Conservation (phyloP, 2,797 vertebrate species). For the Gymnoscopelus braueri region DNA sequence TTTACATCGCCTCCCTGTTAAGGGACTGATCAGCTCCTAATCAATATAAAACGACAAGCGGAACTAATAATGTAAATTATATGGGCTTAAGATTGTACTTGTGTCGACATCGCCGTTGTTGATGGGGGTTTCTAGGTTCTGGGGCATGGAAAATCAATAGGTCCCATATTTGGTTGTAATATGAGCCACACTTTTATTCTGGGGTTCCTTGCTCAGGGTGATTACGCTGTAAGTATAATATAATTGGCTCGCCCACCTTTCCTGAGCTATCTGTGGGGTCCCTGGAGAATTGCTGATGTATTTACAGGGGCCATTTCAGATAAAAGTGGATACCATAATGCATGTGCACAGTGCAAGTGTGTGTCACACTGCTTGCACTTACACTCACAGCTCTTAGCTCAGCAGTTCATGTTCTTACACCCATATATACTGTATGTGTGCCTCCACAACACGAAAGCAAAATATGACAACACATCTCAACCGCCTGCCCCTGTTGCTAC, state of each 20-base stretch:
- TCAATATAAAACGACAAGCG: slow-evolving; percentile 26
- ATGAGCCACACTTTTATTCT: slow-evolving; percentile 53
- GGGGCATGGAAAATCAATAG: slow-evolving; percentile 71
- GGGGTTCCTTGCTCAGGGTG: slow-evolving; percentile 36
- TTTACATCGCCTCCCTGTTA: slow-evolving; percentile 15
- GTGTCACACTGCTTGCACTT: slow-evolving; percentile 34
- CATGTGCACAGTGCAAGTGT: slow-evolving; percentile 29
- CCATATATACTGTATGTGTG: too few relatives aligned
- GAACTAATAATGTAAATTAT: slow-evolving; percentile 38
- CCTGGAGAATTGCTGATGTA: slow-evolving; percentile 17
- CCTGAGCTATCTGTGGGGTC: slow-evolving; percentile 24
- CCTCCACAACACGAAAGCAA: too few relatives aligned
- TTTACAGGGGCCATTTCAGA: slow-evolving; percentile 30
- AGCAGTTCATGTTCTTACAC: slow-evolving; percentile 14
- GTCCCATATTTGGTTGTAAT: slow-evolving; percentile 68
- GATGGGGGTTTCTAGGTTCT: slow-evolving; percentile 48
- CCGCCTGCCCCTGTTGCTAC: too few relatives aligned
- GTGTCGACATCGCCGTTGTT: slow-evolving; percentile 19
- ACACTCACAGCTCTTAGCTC: slow-evolving; percentile 33
- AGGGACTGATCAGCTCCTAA: slow-evolving; percentile 14
- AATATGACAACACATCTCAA: too few relatives aligned
- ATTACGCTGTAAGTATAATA: slow-evolving; percentile 53
- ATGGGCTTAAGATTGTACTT: slow-evolving; percentile 19
- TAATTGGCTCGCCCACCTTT: slow-evolving; percentile 60
- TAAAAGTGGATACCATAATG: slow-evolving; percentile 39